phyloP scores from a whole-genome alignment of 2,888 invertebrate genomes.

The Callyntrura guangdongensis region DNA sequence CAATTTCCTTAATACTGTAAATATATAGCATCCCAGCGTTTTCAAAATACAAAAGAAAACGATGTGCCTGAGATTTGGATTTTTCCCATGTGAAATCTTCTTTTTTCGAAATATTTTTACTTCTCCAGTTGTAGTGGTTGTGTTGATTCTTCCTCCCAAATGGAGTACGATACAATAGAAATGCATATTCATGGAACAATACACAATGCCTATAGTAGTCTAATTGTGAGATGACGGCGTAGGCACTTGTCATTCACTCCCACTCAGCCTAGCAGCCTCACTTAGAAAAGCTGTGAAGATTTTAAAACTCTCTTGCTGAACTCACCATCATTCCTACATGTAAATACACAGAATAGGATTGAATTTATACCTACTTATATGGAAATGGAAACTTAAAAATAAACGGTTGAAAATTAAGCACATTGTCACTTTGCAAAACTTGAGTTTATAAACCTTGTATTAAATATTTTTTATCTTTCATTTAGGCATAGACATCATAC shows the following conservation, averaged over 20 bases:
- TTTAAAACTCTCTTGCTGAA: no score
- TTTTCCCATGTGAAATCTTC: slow-evolving; percentile 35
- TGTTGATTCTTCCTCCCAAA: neutral
- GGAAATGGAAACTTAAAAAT: neutral
- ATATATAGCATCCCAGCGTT: neutral
- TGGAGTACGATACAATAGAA: neutral
- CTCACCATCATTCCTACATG: neutral
- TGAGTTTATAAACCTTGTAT: neutral
- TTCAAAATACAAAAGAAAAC: neutral
- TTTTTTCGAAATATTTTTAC: neutral
- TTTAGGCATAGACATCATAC: slow-evolving; percentile 16
- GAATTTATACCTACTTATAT: no score
- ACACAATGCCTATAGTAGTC: neutral
- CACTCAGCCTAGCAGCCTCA: neutral
- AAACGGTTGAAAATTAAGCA: neutral
- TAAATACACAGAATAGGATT: neutral
- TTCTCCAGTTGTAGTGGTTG: slow-evolving; percentile 2
- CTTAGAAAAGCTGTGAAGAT: no score
- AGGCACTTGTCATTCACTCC: no score
- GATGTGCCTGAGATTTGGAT: neutral
- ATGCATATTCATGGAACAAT: neutral
- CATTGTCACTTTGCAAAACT: neutral
- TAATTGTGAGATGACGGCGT: neutral
- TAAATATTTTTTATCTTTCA: slow-evolving; percentile 3
- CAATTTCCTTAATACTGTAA: slow-evolving; percentile 16